Percentiles rank a stretch among this genome's conserved stretches.
Conservation (phyloP, 2,888 invertebrate genomes). For the Trypoxylon attenuatum region DNA sequence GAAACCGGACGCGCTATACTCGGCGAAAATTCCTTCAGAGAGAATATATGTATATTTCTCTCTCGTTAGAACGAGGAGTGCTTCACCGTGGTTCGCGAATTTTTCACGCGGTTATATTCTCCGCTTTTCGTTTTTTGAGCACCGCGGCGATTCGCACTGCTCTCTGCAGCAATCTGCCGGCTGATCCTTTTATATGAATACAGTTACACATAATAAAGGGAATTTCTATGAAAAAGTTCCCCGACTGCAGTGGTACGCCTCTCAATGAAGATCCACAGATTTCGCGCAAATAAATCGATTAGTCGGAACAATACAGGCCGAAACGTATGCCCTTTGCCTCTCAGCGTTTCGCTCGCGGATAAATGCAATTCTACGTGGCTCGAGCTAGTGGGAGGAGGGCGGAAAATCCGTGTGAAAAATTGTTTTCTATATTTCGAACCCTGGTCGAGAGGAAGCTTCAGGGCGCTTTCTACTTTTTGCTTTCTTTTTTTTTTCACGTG, state of each 20-base stretch:
- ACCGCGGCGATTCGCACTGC: too few relatives aligned
- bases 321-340: background rate
- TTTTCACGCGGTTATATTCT: background rate
- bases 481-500: background rate
- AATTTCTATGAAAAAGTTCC: conserved; percentile 1
- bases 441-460: background rate
- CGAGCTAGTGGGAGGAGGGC: background rate
- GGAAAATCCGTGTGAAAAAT: background rate
- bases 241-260: background rate
- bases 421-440: too few relatives aligned
- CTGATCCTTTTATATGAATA: background rate
- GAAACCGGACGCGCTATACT: too few relatives aligned
- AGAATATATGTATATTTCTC: too few relatives aligned
- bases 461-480: background rate
- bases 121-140: too few relatives aligned
- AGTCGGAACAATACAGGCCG: background rate
- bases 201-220: background rate
- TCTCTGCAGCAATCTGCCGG: conserved; percentile 7
- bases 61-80: too few relatives aligned
- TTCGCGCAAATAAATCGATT: conserved; percentile 21
- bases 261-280: background rate
- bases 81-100: too few relatives aligned
- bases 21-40: too few relatives aligned
- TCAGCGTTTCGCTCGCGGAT: background rate
- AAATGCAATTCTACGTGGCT: background rate